These are phyloP conservation scores for Rhyacophila brunnea DNA, from an alignment of 1,140 invertebrate genomes.

Conservation along the genomic window DNA sequence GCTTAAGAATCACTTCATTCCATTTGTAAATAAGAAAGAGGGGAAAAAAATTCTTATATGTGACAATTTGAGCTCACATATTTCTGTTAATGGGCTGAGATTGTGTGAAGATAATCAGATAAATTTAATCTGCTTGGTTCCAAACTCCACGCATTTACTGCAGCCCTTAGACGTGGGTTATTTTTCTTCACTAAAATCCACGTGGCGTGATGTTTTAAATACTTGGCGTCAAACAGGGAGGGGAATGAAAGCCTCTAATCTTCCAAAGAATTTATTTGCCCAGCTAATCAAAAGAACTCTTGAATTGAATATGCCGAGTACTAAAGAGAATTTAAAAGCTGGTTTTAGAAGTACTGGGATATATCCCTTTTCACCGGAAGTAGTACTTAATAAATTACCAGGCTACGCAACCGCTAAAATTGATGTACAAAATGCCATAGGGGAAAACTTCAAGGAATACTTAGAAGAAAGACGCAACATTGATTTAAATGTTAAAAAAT, in stretches of 20 bases:
- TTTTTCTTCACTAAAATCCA: constrained; percentile 14
- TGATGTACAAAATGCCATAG: no score
- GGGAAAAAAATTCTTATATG: not conserved
- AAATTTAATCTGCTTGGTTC: constrained; percentile 18
- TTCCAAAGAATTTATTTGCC: constrained; percentile 7
- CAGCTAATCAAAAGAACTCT: constrained; percentile 3
- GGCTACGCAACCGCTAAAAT: no score
- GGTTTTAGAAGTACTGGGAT: no score
- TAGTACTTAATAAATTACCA: no score
- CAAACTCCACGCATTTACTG: constrained; percentile 19
- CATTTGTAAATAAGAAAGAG: constrained; percentile 10
- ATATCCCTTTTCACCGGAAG: no score
- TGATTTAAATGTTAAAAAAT: no score
- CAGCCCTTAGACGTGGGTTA: constrained; percentile 19
- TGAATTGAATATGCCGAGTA: no score
- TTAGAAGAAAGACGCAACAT: no score
- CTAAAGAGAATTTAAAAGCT: no score
- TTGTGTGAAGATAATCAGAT: constrained; percentile 14
- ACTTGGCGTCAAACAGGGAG: constrained; percentile 5
- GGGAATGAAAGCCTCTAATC: constrained; percentile 11
- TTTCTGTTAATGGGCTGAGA: constrained; percentile 3
- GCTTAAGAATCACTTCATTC: constrained; percentile 17
- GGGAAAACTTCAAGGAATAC: no score
- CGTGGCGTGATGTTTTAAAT: constrained; percentile 14
- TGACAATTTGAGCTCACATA: constrained; percentile 20